Evolutionary conservation across 2,113 vertebrate genomes (phyloP).

Genomic region (Leucopternis melanops): DNA sequence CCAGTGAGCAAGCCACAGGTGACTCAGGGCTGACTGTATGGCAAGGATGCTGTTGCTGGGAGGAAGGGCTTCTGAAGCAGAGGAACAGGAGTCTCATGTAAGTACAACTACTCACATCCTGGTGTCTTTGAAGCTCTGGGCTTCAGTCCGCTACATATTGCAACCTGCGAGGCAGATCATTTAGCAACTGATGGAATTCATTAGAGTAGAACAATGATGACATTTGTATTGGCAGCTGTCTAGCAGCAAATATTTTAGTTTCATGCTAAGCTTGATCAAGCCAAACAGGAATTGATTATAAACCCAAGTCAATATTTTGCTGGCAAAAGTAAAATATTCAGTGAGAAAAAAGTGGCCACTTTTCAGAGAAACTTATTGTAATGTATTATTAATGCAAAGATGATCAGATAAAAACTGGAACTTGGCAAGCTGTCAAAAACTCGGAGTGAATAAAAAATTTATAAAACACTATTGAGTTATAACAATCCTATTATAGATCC

Average conservation of each 20-base stretch:
- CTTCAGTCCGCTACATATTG: not conserved
- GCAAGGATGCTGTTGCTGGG: not conserved
- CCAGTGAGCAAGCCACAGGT: not conserved
- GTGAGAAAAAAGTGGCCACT: slow-evolving; percentile 6
- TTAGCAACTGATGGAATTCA: slow-evolving; percentile 50
- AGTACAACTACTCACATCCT: not conserved
- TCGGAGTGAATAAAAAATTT: slow-evolving; percentile 77
- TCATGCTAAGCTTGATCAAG: slow-evolving; percentile 63
- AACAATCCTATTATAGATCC: slow-evolving; percentile 72
- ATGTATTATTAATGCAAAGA: slow-evolving; percentile 77
- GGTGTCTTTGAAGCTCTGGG: not conserved
- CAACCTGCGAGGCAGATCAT: slow-evolving; percentile 55
- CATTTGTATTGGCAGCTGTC: slow-evolving; percentile 50
- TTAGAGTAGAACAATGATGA: slow-evolving; percentile 45
- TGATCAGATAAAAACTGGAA: slow-evolving; percentile 76
- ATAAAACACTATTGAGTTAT: slow-evolving; percentile 78
- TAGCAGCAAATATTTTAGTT: slow-evolving; percentile 51
- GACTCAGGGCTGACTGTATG: not conserved
- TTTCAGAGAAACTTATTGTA: slow-evolving; percentile 66
- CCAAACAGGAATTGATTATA: slow-evolving; percentile 66
- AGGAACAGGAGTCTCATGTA: not conserved
- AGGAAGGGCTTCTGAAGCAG: not conserved
- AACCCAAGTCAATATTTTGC: slow-evolving; percentile 70
- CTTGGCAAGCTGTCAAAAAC: slow-evolving; percentile 76
- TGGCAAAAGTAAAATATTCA: slow-evolving; percentile 61